A percentile compares a stretch with the other conserved stretches of the same genome.
Conservation (phyloP, 1,140 invertebrate species). For the Scaptomyza graminum region DNA sequence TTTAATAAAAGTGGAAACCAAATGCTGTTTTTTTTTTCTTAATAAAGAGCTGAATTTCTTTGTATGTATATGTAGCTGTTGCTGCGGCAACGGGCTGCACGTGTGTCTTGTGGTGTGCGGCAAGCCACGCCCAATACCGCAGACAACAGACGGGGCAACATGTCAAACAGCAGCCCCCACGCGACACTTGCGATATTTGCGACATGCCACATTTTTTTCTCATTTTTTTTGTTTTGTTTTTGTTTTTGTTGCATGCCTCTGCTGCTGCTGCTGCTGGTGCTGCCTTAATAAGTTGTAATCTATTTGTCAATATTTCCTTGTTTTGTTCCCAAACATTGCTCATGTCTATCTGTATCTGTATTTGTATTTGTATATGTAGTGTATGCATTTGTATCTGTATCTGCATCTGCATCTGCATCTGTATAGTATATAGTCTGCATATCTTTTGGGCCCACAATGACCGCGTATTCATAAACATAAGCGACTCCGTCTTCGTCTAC, state of each 20-base stretch:
- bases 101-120: constrained; percentile 31
- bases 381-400: constrained; percentile 22
- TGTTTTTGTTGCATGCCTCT: background rate
- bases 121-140: constrained; percentile 39
- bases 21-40: background rate
- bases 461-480: constrained; percentile 74
- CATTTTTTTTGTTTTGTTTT: no score
- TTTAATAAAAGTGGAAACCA: background rate
- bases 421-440: constrained; percentile 7
- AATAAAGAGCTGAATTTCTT: background rate
- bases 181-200: constrained; percentile 48
- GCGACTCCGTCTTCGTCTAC: constrained; percentile 32
- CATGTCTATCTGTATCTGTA: constrained; percentile 33
- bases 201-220: constrained; percentile 23
- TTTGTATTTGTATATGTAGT: constrained; percentile 17
- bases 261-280: constrained; percentile 17
- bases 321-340: constrained; percentile 69
- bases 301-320: constrained; percentile 81
- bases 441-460: constrained; percentile 68
- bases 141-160: constrained; percentile 53
- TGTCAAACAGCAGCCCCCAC: constrained; percentile 60
- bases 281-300: constrained; percentile 77
- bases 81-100: constrained; percentile 50
- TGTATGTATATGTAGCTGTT: constrained; percentile 3
- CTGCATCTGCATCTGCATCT: constrained; percentile 23